A percentile compares a stretch with the other conserved stretches of the same genome.
phyloP scores from a whole-genome alignment of 2,797 vertebrate species.

The Anguilla marmorata region DNA sequence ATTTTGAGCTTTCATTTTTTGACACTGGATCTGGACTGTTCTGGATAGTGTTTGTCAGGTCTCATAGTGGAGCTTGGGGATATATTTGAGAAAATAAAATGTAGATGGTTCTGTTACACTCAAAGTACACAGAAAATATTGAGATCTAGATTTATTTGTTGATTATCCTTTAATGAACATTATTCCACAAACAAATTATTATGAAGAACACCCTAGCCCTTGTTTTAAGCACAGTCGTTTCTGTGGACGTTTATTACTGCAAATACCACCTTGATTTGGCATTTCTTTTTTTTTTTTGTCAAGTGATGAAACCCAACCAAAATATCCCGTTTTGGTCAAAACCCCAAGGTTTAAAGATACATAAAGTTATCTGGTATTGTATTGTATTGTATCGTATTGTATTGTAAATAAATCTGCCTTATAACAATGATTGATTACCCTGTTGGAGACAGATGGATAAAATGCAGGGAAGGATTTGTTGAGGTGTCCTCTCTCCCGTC shows the following conservation, averaged over 20 bases:
- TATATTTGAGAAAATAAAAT: no score
- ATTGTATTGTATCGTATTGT: no score
- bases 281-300: no score
- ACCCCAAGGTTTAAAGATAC: no score
- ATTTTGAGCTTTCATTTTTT: neutral
- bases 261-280: neutral
- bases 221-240: neutral
- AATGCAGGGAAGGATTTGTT: neutral
- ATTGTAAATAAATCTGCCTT: neutral
- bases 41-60: neutral
- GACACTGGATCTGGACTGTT: neutral
- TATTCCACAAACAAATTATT: no score
- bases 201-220: neutral
- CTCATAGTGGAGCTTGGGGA: no score
- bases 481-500: neutral
- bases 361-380: no score
- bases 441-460: neutral
- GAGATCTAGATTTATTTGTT: no score
- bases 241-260: neutral
- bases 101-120: neutral
- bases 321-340: no score
- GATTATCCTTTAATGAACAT: no score
- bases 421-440: neutral
- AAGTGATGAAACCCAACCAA: no score
- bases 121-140: no score